Conservation (phyloP, 2,888 invertebrate genomes). For the Linyphia triangularis region DNA sequence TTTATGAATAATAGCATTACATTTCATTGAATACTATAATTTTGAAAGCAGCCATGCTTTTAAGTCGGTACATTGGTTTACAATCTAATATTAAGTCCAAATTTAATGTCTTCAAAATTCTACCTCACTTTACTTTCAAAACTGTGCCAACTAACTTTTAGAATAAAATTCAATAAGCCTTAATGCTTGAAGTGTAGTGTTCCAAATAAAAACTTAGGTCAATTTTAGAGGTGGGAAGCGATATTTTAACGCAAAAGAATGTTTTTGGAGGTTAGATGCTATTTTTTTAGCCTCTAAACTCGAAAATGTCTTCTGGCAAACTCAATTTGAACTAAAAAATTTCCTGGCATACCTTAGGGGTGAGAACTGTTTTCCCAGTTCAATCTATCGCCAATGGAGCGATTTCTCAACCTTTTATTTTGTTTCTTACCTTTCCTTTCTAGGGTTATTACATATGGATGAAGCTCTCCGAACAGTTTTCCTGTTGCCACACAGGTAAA, state of each 20-base stretch:
- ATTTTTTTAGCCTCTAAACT: slow-evolving; percentile 20
- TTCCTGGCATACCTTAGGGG: slow-evolving; percentile 59
- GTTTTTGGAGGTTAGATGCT: slow-evolving; percentile 3
- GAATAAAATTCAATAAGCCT: slow-evolving; percentile 6
- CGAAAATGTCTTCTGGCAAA: slow-evolving; percentile 49
- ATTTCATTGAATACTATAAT: background rate
- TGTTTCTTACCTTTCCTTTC: slow-evolving; percentile 23
- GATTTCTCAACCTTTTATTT: slow-evolving; percentile 58
- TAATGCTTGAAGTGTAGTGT: background rate
- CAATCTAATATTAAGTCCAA: background rate
- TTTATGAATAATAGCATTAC: background rate
- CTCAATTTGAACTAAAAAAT: slow-evolving; percentile 69
- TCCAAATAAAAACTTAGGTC: slow-evolving; percentile 5
- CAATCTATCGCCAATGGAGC: slow-evolving; percentile 69
- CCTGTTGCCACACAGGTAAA: slow-evolving; percentile 58
- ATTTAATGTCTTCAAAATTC: background rate
- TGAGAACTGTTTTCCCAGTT: slow-evolving; percentile 59
- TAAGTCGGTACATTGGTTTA: too few species aligned
- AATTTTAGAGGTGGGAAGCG: background rate
- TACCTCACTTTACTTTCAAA: background rate
- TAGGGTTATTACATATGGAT: slow-evolving; percentile 71
- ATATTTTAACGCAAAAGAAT: slow-evolving; percentile 22
- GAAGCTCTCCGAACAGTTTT: slow-evolving; percentile 46
- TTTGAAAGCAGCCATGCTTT: background rate
- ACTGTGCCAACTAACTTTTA: slow-evolving; percentile 1